Percentiles rank a stretch among this genome's conserved stretches.
These are phyloP conservation scores for Drosophila dives DNA, from an alignment of 2,888 invertebrate species.

Conservation along the genomic window DNA sequence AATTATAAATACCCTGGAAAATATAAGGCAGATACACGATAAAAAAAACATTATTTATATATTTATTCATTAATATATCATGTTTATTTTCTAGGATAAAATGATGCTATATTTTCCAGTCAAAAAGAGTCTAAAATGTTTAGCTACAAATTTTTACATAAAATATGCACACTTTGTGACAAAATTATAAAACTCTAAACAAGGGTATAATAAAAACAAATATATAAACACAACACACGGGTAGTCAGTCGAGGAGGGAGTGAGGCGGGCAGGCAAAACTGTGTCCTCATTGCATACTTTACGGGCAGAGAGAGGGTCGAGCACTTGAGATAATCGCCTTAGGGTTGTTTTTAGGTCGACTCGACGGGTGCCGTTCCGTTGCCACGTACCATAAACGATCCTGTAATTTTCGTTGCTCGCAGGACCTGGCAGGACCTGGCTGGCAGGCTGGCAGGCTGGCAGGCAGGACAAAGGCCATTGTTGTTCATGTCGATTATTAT, in stretches of 20 bases:
- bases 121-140: not conserved
- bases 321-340: slow-evolving; percentile 83
- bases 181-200: not conserved
- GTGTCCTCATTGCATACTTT: slow-evolving; percentile 61
- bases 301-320: slow-evolving; percentile 57
- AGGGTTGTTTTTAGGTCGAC: slow-evolving; percentile 79
- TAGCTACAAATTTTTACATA: fast-evolving
- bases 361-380: slow-evolving; percentile 43
- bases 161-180: not conserved
- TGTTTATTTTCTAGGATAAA: not conserved
- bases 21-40: not conserved
- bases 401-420: slow-evolving; percentile 68
- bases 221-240: slow-evolving; percentile 18
- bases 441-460: not conserved
- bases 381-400: slow-evolving; percentile 75
- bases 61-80: not conserved
- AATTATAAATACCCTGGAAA: not conserved
- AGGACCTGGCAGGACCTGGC: slow-evolving; percentile 21
- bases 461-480: slow-evolving; percentile 75
- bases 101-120: not conserved
- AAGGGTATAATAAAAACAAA: slow-evolving; percentile 8
- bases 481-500: slow-evolving; percentile 84
- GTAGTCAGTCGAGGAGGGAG: not conserved
- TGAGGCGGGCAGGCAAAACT: slow-evolving; percentile 1
- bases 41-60: too few relatives aligned